phyloP scores from a whole-genome alignment of 92 coral and sea anemone species.

The Virgularia gustaviana region DNA sequence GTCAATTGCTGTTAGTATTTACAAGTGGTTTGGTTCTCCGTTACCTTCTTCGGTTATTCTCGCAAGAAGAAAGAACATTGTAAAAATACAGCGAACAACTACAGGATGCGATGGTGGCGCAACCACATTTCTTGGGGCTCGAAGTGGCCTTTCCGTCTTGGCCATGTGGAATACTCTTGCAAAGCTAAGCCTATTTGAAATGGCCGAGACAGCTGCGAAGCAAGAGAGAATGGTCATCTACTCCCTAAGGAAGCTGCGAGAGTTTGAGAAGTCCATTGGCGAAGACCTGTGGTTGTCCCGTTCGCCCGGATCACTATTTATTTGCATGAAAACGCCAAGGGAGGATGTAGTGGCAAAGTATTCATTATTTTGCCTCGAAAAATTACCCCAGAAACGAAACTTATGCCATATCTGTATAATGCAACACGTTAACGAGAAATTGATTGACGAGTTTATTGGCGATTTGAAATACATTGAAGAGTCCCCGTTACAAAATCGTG shows the following conservation, averaged over 20 bases:
- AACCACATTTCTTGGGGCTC: not conserved
- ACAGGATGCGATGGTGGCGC: not conserved
- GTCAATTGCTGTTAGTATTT: slow-evolving; percentile 4
- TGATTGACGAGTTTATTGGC: not conserved
- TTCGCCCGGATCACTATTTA: slow-evolving; percentile 2
- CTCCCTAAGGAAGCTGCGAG: not conserved
- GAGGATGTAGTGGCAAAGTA: slow-evolving; percentile 1
- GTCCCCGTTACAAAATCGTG: not conserved
- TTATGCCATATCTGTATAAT: not conserved
- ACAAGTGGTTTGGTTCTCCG: slow-evolving; percentile 22
- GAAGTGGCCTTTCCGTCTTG: slow-evolving; percentile 4
- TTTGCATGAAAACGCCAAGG: not conserved
- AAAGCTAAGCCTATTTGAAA: not conserved
- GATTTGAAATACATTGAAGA: not conserved
- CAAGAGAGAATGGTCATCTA: not conserved
- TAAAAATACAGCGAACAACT: not conserved
- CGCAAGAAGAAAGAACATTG: not conserved
- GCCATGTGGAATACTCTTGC: slow-evolving; percentile 9
- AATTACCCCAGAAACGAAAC: not conserved
- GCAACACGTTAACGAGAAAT: not conserved
- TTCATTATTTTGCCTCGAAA: not conserved
- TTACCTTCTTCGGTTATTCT: not conserved
- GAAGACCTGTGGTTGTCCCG: slow-evolving; percentile 13
- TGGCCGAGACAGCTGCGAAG: not conserved
- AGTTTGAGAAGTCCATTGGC: not conserved